These are phyloP conservation scores for Tympanuchus pallidicinctus DNA, from an alignment of 2,113 vertebrate genomes.

Conservation along the genomic window DNA sequence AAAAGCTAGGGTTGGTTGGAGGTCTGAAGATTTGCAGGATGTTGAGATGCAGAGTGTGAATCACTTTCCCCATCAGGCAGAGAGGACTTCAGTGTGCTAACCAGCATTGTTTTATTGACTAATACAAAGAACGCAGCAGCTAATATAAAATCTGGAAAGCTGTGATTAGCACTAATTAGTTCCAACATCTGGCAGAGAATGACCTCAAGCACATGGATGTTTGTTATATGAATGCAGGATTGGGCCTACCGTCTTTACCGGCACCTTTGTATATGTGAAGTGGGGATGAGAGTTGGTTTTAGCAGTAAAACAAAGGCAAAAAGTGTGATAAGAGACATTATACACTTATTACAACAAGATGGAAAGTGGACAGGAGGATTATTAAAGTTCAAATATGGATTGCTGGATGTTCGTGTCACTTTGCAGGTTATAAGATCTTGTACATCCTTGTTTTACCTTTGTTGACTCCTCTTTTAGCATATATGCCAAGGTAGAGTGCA, in stretches of 20 bases:
- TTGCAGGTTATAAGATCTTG: background rate
- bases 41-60: background rate
- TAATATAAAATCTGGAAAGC: background rate
- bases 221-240: background rate
- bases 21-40: background rate
- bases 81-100: background rate
- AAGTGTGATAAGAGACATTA: background rate
- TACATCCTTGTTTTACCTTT: background rate
- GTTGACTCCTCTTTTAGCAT: background rate
- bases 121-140: background rate
- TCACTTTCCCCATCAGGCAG: background rate
- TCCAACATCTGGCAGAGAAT: background rate
- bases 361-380: background rate
- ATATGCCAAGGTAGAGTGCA: background rate
- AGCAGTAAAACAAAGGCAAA: background rate
- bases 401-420: background rate
- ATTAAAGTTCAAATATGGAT: background rate
- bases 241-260: background rate
- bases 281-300: background rate
- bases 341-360: background rate
- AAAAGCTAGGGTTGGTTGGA: background rate
- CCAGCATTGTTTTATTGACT: constrained; percentile 41
- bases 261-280: fast-evolving
- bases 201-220: background rate
- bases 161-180: constrained; percentile 19